Evolutionary conservation across 2,797 vertebrate genomes (phyloP).

Genomic region (Thamnophis elegans): DNA sequence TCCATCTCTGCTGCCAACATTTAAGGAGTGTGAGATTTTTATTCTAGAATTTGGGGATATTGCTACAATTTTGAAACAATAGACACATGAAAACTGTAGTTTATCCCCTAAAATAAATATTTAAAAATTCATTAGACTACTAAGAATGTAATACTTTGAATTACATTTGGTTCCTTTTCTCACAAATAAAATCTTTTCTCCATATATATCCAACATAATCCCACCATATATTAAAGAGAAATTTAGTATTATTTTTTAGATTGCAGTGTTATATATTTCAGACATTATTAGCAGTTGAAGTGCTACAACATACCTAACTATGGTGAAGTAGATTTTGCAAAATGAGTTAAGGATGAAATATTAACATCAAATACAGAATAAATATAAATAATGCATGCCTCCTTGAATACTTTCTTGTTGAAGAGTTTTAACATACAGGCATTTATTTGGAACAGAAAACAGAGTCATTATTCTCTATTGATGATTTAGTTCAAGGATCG

Average conservation of each 20-base stretch:
- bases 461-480: conserved; percentile 30
- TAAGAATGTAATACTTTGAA: neutral
- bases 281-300: neutral
- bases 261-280: neutral
- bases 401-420: neutral
- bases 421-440: conserved; percentile 10
- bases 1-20: neutral
- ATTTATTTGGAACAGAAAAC: conserved; percentile 68
- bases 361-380: neutral
- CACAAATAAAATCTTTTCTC: neutral
- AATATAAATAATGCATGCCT: neutral
- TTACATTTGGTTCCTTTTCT: neutral
- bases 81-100: neutral
- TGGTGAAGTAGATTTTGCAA: neutral
- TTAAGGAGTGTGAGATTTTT: neutral
- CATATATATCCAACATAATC: neutral
- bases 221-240: neutral
- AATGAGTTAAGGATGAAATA: neutral
- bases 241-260: neutral
- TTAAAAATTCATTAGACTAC: neutral
- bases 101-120: neutral
- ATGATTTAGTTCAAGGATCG: conserved; percentile 76
- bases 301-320: neutral
- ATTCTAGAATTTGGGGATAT: neutral
- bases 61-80: neutral